Conservation (phyloP, 2,113 vertebrate species). For the Datnioides undecimradiatus region DNA sequence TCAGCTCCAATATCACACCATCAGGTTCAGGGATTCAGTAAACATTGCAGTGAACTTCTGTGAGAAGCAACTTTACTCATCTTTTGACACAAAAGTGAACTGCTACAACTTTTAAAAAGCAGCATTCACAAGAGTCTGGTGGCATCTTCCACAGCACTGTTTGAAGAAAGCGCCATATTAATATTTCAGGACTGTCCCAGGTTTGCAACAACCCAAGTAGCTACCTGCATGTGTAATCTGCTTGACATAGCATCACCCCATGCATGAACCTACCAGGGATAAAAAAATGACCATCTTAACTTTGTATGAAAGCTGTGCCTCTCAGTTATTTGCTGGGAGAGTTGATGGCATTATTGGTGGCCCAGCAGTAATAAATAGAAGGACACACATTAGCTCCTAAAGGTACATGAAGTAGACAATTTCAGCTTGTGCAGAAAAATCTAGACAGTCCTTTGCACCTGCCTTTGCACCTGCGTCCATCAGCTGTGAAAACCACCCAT, state of each 20-base stretch:
- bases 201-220: slow-evolving; percentile 26
- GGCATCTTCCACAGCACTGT: slow-evolving; percentile 16
- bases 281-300: slow-evolving; percentile 39
- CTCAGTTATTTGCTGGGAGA: neutral
- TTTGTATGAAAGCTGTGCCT: slow-evolving; percentile 34
- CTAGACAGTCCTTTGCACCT: neutral
- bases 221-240: slow-evolving; percentile 13
- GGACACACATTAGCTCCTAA: neutral
- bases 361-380: neutral
- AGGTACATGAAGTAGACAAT: neutral
- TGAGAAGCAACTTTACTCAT: slow-evolving; percentile 29
- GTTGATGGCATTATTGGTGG: neutral
- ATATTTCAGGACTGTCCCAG: slow-evolving; percentile 58
- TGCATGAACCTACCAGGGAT: slow-evolving; percentile 10
- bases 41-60: neutral
- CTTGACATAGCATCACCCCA: slow-evolving; percentile 34
- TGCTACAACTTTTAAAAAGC: slow-evolving; percentile 43
- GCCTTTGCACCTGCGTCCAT: slow-evolving; percentile 37
- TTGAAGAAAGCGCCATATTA: slow-evolving; percentile 36
- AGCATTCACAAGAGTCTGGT: slow-evolving; percentile 16
- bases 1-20: neutral
- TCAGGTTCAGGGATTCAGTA: neutral
- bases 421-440: neutral
- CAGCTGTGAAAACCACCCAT: slow-evolving; percentile 17
- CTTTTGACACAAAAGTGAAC: slow-evolving; percentile 34